These are phyloP conservation scores for Sturnira hondurensis DNA, from an alignment of 2,113 vertebrate species.

Conservation along the genomic window DNA sequence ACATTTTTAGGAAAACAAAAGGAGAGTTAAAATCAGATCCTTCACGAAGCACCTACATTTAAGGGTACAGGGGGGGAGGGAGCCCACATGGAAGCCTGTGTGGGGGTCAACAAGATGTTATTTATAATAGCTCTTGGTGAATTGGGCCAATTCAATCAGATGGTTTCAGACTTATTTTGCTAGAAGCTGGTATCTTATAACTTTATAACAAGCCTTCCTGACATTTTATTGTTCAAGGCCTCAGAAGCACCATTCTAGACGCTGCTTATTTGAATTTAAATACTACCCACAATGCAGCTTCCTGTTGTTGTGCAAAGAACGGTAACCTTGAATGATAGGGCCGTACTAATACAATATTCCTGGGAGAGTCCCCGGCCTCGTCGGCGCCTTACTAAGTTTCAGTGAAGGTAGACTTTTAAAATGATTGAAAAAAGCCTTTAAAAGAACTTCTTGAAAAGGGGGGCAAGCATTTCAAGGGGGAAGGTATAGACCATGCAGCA, in stretches of 20 bases:
- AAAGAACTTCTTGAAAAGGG: not conserved
- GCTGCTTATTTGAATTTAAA: not conserved
- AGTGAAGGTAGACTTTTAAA: not conserved
- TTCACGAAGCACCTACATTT: not conserved
- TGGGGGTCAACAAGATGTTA: not conserved
- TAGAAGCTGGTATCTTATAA: not conserved
- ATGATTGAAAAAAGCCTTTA: not conserved
- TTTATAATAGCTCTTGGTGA: not conserved
- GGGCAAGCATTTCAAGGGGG: not conserved
- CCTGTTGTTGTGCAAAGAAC: not conserved
- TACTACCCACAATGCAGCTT: not conserved
- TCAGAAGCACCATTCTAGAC: not conserved
- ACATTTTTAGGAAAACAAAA: not conserved
- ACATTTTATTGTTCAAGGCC: not conserved
- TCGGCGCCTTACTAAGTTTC: not conserved
- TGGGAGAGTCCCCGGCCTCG: not conserved
- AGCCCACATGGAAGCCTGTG: not conserved
- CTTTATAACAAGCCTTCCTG: not conserved
- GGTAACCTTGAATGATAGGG: not conserved
- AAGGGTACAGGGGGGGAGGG: not conserved
- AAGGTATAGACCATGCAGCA: not conserved
- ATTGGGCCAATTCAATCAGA: not conserved
- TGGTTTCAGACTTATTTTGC: not conserved
- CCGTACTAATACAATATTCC: not conserved
- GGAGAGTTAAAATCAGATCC: not conserved